Evolutionary conservation across 2,888 invertebrate species (phyloP).

Genomic region (Ceriagrion tenellum): DNA sequence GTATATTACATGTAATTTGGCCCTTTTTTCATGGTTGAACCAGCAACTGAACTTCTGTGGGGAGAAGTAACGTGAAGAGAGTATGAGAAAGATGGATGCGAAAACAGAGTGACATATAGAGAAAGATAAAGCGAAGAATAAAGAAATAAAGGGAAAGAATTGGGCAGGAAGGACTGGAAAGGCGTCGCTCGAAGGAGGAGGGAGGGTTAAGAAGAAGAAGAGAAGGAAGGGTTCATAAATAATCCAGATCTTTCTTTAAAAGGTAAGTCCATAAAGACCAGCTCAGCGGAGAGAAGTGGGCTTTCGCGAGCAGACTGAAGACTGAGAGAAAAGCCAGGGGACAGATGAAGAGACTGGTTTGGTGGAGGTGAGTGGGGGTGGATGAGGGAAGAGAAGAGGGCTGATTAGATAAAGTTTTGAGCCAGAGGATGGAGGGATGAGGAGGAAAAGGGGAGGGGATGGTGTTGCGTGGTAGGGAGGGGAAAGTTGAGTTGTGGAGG

Average conservation of each 20-base stretch:
- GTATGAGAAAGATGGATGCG: neutral
- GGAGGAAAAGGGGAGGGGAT: neutral
- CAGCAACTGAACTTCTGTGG: too few species aligned
- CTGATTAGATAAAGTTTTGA: conserved; percentile 58
- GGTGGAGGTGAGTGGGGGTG: neutral
- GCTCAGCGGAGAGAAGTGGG: conserved; percentile 44
- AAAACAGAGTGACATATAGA: neutral
- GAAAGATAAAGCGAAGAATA: neutral
- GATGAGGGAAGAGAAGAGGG: neutral
- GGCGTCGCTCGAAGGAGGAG: neutral
- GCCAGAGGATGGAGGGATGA: neutral
- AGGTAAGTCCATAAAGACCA: conserved; percentile 45
- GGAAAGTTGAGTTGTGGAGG: neutral
- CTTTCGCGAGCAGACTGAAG: neutral
- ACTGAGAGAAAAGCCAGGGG: neutral
- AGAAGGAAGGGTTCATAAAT: conserved; percentile 17
- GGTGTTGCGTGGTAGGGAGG: neutral
- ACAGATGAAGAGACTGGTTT: neutral
- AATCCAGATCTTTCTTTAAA: conserved; percentile 51
- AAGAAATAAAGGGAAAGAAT: neutral
- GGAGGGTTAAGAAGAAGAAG: neutral
- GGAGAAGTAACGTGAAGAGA: neutral
- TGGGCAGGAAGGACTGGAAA: neutral
- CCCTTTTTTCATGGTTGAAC: too few species aligned
- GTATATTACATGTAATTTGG: too few species aligned